Evolutionary conservation across 2,888 invertebrate genomes (phyloP).

Genomic region (Carpatolechia fugitivella): DNA sequence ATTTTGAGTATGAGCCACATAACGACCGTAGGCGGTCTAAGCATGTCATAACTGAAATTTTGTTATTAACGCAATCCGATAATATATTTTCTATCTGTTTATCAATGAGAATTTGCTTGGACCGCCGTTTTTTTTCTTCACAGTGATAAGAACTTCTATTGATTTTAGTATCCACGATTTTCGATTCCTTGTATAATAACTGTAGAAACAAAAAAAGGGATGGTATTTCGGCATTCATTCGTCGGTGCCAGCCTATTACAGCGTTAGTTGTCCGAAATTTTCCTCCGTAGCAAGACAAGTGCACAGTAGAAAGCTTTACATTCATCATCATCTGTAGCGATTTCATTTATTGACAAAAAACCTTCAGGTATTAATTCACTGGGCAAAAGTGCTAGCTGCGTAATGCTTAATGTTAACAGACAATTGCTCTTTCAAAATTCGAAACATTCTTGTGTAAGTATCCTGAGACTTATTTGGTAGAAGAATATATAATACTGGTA

Average conservation of each 20-base stretch:
- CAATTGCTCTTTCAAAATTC: neutral
- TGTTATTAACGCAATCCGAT: conserved; percentile 15
- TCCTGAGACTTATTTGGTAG: neutral
- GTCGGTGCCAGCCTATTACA: too few species aligned
- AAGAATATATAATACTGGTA: neutral
- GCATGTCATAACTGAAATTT: conserved; percentile 14
- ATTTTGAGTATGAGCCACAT: too few species aligned
- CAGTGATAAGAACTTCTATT: conserved; percentile 9
- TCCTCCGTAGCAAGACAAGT: too few species aligned
- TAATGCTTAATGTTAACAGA: neutral
- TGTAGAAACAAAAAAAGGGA: too few species aligned
- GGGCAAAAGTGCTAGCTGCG: too few species aligned
- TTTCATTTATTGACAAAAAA: too few species aligned
- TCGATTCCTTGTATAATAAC: neutral
- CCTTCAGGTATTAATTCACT: too few species aligned
- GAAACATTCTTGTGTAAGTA: neutral
- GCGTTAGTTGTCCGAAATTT: too few species aligned
- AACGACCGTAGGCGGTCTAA: neutral
- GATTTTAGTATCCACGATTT: conserved; percentile 17
- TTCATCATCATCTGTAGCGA: too few species aligned
- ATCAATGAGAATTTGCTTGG: conserved; percentile 18
- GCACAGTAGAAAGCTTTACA: too few species aligned
- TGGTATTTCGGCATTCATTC: too few species aligned
- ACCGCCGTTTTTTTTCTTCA: conserved; percentile 11
- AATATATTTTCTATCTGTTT: conserved; percentile 18